These are phyloP conservation scores for Hyppa rectilinea DNA, from an alignment of 2,888 invertebrate genomes.

Conservation along the genomic window DNA sequence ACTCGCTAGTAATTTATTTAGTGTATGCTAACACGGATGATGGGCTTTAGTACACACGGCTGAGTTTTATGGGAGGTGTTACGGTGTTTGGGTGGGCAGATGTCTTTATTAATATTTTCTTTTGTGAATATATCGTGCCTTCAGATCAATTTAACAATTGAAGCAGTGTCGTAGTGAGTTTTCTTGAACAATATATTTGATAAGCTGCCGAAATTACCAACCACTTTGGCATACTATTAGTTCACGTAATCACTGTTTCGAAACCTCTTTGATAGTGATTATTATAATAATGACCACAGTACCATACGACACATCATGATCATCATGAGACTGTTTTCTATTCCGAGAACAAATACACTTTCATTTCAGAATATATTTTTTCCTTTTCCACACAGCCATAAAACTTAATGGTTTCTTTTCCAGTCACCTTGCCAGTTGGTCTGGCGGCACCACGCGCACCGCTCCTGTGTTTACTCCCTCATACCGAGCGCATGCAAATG, in stretches of 20 bases:
- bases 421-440: background rate
- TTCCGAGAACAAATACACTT: background rate
- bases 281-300: background rate
- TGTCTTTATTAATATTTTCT: constrained; percentile 29
- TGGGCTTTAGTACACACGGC: constrained; percentile 26
- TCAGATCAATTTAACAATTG: background rate
- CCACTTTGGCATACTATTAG: background rate
- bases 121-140: background rate
- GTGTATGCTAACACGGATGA: constrained; percentile 61
- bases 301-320: background rate
- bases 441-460: background rate
- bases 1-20: constrained; percentile 66
- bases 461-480: constrained; percentile 32
- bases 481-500: constrained; percentile 61
- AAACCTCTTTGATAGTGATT: background rate
- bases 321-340: background rate
- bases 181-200: no score
- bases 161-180: background rate
- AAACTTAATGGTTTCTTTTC: background rate
- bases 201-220: no score
- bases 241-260: background rate
- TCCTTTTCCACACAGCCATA: background rate
- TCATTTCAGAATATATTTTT: background rate
- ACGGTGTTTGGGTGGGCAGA: constrained; percentile 13
- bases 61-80: constrained; percentile 24